Percentiles rank a stretch among this genome's conserved stretches.
Evolutionary conservation across 2,113 vertebrate species (phyloP).

Genomic region (Emydocephalus ijimae): DNA sequence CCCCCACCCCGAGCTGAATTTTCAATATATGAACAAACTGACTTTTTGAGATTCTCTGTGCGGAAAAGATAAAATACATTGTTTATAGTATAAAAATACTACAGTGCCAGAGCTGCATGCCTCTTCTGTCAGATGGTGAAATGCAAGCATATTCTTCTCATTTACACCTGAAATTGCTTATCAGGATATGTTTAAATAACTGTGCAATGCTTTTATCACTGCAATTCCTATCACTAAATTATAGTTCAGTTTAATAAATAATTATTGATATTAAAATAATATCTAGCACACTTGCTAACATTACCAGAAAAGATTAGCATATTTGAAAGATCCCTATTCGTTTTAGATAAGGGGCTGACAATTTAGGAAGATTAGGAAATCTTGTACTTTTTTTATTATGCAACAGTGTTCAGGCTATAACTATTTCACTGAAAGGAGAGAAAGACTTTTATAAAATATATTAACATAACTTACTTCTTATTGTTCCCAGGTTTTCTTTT

Average conservation of each 20-base stretch:
- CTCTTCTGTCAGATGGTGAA: neutral
- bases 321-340: neutral
- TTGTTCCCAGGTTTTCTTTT: neutral
- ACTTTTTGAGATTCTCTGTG: neutral
- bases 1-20: neutral
- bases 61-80: neutral
- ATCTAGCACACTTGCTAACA: neutral
- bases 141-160: neutral
- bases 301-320: neutral
- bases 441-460: neutral
- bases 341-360: neutral
- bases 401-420: neutral
- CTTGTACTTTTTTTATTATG: neutral
- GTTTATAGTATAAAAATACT: neutral
- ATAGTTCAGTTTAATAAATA: neutral
- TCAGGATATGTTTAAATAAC: neutral
- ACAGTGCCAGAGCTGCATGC: neutral
- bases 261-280: neutral
- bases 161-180: neutral
- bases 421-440: neutral
- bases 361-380: neutral
- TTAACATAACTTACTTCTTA: neutral
- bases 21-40: neutral
- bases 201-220: neutral
- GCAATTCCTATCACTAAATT: neutral